Base-by-base conservation (phyloP, 1,140 invertebrate species). In the Diploscapter pachys region DNA sequence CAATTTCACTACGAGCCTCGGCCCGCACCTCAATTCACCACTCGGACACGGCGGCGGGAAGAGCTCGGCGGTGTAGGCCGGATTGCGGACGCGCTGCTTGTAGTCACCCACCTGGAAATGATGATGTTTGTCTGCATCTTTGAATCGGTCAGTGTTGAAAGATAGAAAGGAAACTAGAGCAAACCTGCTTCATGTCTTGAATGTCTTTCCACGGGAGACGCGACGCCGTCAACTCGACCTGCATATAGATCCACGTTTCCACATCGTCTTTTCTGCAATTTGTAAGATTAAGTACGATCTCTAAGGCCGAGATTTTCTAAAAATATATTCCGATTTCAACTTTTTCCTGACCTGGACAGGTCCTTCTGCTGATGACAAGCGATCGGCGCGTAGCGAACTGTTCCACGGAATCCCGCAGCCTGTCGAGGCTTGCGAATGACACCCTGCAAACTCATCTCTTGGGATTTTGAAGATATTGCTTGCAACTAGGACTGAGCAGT, bases 351-450 rank as follows among this genome's bases (percentile, higher is more conserved):
- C 70, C 70, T 63, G 72, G 73, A 79, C 5, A 80, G 67, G 53
- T 80, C 79, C n/a, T 73, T 67, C 64, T 80, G 76, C 62, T 80
- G 63, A 63, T 80, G 79, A 55, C 79, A 80, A 48, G 79, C 73
- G 66, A 80, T 80, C 9, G 79, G 79, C 4, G 79, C 79, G 59
- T 80, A 80, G 63, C 79, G 78, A 48, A 80, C 79, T 8, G 79
- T 80, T 49, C 79, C 79, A 71, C 79, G 76, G 68, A 81, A 81
- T n/a, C 81, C 81, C 57, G 81, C 81, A 11, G 77, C 81, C 3
- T 67, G 56, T 54, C 81, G 71, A 31, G 81, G 81, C 50, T 81
- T 80, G 11, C 77, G 68, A 65, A 82, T 81, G n/a, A 81, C 71
- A 11, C 81, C 81, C 13, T 82, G 79, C 48, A 71, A 71, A 62